Percentiles rank a stretch among this genome's conserved stretches.
These are phyloP conservation scores for Eretmocerus hayati DNA, from an alignment of 2,888 invertebrate species.

Conservation along the genomic window DNA sequence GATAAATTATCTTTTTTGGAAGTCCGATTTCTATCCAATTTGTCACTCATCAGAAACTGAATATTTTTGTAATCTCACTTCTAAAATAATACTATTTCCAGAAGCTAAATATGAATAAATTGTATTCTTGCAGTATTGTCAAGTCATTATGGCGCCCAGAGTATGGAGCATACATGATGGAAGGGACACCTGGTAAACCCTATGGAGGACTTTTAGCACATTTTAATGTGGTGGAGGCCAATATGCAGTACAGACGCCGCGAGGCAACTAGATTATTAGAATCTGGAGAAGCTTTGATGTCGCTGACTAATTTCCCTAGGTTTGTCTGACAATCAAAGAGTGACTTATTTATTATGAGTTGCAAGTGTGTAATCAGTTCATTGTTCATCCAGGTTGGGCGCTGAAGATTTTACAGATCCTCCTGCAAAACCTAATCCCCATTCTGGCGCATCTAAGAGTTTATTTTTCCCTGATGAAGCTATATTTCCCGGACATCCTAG, in stretches of 20 bases:
- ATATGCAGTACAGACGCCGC: conserved; percentile 85
- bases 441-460: conserved; percentile 70
- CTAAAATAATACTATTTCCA: too few species aligned
- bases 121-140: conserved; percentile 47
- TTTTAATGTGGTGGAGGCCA: conserved; percentile 96
- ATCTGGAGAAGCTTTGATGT: conserved; percentile 78
- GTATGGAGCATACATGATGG: conserved; percentile 98
- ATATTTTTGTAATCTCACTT: too few species aligned
- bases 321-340: conserved; percentile 37
- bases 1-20: neutral
- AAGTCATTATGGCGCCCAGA: conserved; percentile 96
- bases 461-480: conserved; percentile 91
- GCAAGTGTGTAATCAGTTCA: too few species aligned
- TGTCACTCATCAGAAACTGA: too few species aligned
- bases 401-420: conserved; percentile 82
- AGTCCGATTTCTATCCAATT: too few species aligned
- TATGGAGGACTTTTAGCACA: conserved; percentile 92
- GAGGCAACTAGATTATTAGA: conserved; percentile 72
- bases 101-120: too few species aligned
- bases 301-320: conserved; percentile 91
- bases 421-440: conserved; percentile 62
- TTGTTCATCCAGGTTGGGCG: conserved; percentile 70
- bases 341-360: neutral
- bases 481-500: conserved; percentile 94
- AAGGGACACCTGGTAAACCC: conserved; percentile 95